A percentile compares a stretch with the other conserved stretches of the same genome.
These are phyloP conservation scores for Panulirus ornatus DNA, from an alignment of 1,140 invertebrate genomes.

Conservation along the genomic window DNA sequence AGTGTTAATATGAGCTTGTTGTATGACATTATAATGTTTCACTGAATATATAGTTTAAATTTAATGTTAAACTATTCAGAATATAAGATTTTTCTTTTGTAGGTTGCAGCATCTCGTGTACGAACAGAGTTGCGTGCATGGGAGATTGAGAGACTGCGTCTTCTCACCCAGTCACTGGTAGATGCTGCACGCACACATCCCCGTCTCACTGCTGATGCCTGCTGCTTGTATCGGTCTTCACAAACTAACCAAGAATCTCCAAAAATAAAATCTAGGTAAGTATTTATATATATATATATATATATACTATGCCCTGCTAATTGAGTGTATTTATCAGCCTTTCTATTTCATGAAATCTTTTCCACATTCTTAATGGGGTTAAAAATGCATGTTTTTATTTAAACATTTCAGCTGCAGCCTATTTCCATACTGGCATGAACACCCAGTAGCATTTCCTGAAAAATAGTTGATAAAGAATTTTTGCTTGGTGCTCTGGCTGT, in stretches of 20 bases:
- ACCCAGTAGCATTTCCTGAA: too few relatives aligned
- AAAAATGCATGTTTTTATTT: too few relatives aligned
- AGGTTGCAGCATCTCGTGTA: constrained; percentile 61
- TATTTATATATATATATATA: too few relatives aligned
- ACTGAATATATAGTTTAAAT: too few relatives aligned
- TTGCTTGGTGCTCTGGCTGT: too few relatives aligned
- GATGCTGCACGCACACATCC: constrained; percentile 60
- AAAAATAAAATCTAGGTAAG: constrained; percentile 64
- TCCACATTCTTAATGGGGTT: background rate
- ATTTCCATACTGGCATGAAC: too few relatives aligned
- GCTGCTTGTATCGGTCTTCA: constrained; percentile 49
- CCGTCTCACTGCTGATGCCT: constrained; percentile 59
- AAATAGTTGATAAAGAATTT: too few relatives aligned
- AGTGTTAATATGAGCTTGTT: too few relatives aligned
- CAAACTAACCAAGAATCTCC: constrained; percentile 62
- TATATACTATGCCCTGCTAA: background rate
- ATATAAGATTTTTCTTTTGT: background rate
- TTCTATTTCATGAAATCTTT: background rate
- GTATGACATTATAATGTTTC: too few relatives aligned
- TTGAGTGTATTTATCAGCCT: too few relatives aligned
- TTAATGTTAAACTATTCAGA: too few relatives aligned
- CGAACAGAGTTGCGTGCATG: constrained; percentile 40
- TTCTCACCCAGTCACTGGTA: constrained; percentile 50
- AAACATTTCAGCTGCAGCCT: background rate
- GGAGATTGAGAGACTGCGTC: constrained; percentile 39